Conservation (phyloP, 2,888 invertebrate species). For the Apeira syringaria region DNA sequence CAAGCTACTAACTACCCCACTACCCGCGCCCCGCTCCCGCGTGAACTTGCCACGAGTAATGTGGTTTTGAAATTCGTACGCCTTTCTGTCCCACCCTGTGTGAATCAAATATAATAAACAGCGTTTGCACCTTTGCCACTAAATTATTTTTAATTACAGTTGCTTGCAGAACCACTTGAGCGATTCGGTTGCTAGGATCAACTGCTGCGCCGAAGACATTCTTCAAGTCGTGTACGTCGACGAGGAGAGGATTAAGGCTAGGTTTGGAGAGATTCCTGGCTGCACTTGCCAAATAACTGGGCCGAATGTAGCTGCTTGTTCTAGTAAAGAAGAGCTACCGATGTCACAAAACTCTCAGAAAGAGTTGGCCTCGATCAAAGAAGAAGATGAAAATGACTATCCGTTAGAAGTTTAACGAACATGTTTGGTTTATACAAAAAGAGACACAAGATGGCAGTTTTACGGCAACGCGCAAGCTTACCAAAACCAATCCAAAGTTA, state of each 20-base stretch:
- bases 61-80: no score
- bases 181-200: constrained; percentile 49
- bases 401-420: constrained; percentile 40
- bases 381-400: constrained; percentile 54
- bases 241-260: constrained; percentile 48
- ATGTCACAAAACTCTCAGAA: constrained; percentile 9
- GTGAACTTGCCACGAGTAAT: no score
- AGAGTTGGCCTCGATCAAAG: constrained; percentile 53
- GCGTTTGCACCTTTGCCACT: no score
- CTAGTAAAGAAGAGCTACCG: background rate
- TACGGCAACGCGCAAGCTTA: no score
- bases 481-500: no score
- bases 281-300: constrained; percentile 15
- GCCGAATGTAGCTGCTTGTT: background rate
- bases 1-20: no score
- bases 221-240: constrained; percentile 55
- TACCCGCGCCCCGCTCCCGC: no score
- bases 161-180: constrained; percentile 49
- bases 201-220: constrained; percentile 56
- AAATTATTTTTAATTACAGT: constrained; percentile 10
- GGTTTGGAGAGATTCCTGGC: constrained; percentile 42
- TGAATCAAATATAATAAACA: no score
- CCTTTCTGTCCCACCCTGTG: no score
- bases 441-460: no score
- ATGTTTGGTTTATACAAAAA: no score